phyloP scores from a whole-genome alignment of 2,888 invertebrate species.

The Adelognathus sp. region DNA sequence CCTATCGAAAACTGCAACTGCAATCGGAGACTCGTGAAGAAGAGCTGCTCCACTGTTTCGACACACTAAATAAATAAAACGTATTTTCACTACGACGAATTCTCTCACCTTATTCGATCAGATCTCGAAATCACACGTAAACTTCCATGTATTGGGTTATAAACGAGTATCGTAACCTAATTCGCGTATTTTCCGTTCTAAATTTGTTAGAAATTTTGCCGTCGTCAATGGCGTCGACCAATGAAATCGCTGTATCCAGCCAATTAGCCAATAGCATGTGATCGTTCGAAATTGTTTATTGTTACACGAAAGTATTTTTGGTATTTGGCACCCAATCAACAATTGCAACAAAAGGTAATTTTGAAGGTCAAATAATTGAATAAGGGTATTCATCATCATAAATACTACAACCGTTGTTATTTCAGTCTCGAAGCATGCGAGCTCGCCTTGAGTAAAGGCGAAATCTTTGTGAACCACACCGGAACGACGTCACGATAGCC shows the following conservation, averaged over 20 bases:
- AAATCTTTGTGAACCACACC: conserved; percentile 30
- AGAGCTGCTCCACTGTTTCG: no score
- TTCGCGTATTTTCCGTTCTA: not conserved
- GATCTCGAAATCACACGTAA: not conserved
- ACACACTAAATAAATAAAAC: not conserved
- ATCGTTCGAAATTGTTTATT: not conserved
- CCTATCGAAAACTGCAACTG: not conserved
- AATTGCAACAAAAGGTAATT: not conserved
- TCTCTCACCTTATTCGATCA: not conserved
- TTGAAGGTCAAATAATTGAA: not conserved
- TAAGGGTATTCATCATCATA: not conserved
- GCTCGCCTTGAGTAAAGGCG: conserved; percentile 30
- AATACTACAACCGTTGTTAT: not conserved
- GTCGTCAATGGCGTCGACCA: not conserved
- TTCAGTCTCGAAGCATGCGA: not conserved
- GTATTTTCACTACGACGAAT: not conserved
- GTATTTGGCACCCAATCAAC: not conserved
- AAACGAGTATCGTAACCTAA: not conserved
- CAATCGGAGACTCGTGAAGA: not conserved
- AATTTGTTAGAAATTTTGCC: no score
- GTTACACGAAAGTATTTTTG: not conserved
- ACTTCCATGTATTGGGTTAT: not conserved
- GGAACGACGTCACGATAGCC: conserved; percentile 66
- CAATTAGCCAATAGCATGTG: not conserved
- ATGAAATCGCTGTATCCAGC: not conserved